Conservation (phyloP, 2,113 vertebrate genomes). For the Triplophysa rosa region DNA sequence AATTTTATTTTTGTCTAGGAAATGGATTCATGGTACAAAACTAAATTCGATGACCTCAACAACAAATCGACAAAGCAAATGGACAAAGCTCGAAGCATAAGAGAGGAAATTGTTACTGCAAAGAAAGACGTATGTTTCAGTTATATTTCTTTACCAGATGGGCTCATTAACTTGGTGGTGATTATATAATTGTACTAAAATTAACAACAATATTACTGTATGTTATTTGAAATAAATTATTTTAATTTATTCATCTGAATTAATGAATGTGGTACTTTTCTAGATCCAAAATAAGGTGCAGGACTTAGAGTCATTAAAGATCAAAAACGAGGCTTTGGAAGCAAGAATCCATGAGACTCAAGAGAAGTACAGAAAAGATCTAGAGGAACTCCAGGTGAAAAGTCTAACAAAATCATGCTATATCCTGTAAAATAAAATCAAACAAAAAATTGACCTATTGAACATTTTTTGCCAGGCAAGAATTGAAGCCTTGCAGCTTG, state of each 20-base stretch:
- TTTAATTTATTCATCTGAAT: not conserved
- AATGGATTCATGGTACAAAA: conserved; percentile 81
- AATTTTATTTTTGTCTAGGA: conserved; percentile 61
- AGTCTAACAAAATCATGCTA: not conserved
- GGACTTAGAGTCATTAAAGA: conserved; percentile 66
- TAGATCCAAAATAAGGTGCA: conserved; percentile 72
- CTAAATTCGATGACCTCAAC: conserved; percentile 81
- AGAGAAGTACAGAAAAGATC: conserved; percentile 63
- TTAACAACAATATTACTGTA: too few species aligned
- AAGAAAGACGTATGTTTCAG: conserved; percentile 79
- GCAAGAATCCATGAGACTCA: conserved; percentile 67
- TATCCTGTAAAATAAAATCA: not conserved
- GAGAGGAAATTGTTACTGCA: conserved; percentile 68
- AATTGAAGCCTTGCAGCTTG: conserved; percentile 65
- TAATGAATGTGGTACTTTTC: not conserved
- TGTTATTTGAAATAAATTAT: too few species aligned
- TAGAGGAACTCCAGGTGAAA: conserved; percentile 65
- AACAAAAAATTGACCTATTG: not conserved
- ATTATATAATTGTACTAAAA: too few species aligned
- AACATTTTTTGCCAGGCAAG: conserved; percentile 53
- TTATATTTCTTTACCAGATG: not conserved
- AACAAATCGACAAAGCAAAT: conserved; percentile 75
- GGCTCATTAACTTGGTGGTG: too few species aligned
- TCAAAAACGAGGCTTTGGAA: conserved; percentile 69
- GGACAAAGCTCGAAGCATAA: conserved; percentile 71